Base-by-base conservation (phyloP, 2,113 vertebrate species). In the Hemiscyllium ocellatum region DNA sequence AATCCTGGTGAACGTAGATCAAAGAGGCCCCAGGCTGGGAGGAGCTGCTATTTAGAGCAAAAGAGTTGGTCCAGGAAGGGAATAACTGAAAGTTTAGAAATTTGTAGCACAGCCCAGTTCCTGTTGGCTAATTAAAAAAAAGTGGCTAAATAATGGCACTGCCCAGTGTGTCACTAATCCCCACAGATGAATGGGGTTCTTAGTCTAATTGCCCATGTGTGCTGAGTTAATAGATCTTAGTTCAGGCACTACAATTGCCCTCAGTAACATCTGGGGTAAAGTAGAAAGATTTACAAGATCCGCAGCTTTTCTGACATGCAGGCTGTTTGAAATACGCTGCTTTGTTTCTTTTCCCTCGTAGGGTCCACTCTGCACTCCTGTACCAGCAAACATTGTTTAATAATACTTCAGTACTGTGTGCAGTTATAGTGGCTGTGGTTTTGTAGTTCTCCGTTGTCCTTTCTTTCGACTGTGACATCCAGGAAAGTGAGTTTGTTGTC, bases 21-120 rank as follows among this genome's bases (percentile, higher is more conserved):
- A 66, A 91, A 91, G 33, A 37, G 20, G 66, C 19, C 61, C 89
- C 89, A 91, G 33, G 29, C 89, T 37, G 33, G 19, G 89, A 6
- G 15, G 33, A 65, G 33, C 89, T 66, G 33, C 61, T 65, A n/a
- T n/a, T 91, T 91, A 20, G 61, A n/a, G 26, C 37, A 5, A 19
- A 17, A 56, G 87, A 90, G 87, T 56, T 33, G 20, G 87, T 90
- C 87, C 87, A 65, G 87, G 89, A 91, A 91, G 65, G 56, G 33
- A n/a, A 66, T 37, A 65, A 65, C 17, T 37, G 33, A 91, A 37
- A 33, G 33, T n/a, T 91, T 61, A 66, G 89, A 33, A 65, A 89
- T 89, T 33, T 10, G 47, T 61, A 26, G 24, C 86, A 52, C 52
- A 33, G 50, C 86, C 86, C 86, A 61, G 86, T 87, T 87, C 42